Conservation (phyloP, 2,113 vertebrate genomes). For the Cyanoramphus novaezelandiae region DNA sequence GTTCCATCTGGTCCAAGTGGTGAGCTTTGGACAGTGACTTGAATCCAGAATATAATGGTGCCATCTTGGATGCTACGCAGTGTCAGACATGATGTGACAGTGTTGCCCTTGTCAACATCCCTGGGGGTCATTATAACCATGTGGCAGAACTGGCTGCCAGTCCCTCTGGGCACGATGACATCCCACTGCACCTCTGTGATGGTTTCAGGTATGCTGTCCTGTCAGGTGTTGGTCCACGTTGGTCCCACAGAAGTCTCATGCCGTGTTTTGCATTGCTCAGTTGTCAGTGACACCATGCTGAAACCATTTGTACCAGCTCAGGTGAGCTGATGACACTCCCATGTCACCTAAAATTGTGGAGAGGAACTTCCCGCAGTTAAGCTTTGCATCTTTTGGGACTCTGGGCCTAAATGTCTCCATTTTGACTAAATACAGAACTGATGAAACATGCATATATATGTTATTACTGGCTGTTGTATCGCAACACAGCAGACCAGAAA, state of each 20-base stretch:
- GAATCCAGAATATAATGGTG: background rate
- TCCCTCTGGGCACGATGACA: background rate
- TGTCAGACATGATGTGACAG: background rate
- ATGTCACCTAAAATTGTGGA: background rate
- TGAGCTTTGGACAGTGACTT: background rate
- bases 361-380: background rate
- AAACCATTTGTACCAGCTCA: fast-evolving
- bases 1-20: fast-evolving
- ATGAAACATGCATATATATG: background rate
- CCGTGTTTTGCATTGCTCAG: background rate
- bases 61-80: fast-evolving
- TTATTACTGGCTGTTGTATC: background rate
- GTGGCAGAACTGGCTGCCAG: background rate
- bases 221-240: background rate
- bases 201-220: background rate
- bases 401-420: background rate
- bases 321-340: fast-evolving
- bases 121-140: background rate
- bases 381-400: background rate
- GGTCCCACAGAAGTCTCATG: background rate
- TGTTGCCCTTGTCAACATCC: background rate
- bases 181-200: fast-evolving
- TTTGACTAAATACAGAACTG: background rate
- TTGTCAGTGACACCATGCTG: fast-evolving
- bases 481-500: background rate